Evolutionary conservation across 37 sponge, comb jelly and placozoan genomes (phyloP).

Genomic region (Halisarca cf. caerulea): DNA sequence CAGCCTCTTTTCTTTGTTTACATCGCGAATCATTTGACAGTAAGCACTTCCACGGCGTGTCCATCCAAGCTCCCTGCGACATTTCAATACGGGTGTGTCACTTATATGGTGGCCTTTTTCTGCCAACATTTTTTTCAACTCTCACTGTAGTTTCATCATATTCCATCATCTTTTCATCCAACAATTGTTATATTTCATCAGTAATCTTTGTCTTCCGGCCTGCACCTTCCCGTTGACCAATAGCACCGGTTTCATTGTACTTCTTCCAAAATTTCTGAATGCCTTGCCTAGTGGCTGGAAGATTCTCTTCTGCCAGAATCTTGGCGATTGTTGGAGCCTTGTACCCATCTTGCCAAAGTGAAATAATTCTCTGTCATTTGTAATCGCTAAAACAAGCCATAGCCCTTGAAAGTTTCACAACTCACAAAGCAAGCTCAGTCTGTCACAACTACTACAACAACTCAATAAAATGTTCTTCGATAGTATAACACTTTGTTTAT

Average conservation of each 20-base stretch:
- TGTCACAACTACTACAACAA: not conserved
- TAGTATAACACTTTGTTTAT: not conserved
- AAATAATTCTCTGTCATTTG: constrained; percentile 19
- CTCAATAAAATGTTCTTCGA: not conserved
- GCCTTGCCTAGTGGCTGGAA: constrained; percentile 26
- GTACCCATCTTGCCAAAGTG: constrained; percentile 15
- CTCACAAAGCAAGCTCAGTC: too few relatives aligned
- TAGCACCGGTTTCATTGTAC: constrained; percentile 12
- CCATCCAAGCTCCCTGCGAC: constrained; percentile 25
- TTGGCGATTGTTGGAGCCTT: constrained; percentile 30
- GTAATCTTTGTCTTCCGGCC: constrained; percentile 18
- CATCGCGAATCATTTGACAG: constrained; percentile 38
- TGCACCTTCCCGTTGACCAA: constrained; percentile 28
- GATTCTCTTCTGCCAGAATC: not conserved
- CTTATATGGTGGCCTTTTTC: constrained; percentile 5
- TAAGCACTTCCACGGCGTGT: constrained; percentile 37
- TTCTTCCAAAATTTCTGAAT: constrained; percentile 15
- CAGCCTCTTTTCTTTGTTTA: constrained; percentile 31
- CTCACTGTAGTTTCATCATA: constrained; percentile 13
- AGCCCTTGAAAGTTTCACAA: not conserved
- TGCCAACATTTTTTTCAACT: constrained; percentile 9
- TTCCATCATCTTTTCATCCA: constrained; percentile 17
- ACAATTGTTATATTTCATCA: too few relatives aligned
- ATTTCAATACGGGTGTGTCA: constrained; percentile 2
- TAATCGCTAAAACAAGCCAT: constrained; percentile 21